Percentiles rank a stretch among this genome's conserved stretches.
Conservation (phyloP, 2,797 vertebrate species). For the Takifugu rubripes region DNA sequence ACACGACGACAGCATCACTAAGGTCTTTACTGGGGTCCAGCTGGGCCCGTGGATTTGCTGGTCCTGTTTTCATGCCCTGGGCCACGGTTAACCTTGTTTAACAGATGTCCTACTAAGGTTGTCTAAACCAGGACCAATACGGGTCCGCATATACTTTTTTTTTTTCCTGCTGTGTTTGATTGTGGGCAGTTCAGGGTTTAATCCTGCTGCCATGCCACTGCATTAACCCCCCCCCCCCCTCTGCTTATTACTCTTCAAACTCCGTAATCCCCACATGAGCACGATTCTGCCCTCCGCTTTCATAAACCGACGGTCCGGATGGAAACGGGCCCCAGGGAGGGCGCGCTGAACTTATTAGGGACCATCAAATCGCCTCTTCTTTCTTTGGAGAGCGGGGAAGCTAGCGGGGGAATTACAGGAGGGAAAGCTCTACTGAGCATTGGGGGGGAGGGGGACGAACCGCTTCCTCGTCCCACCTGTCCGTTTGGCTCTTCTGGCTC, state of each 20-base stretch:
- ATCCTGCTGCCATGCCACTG: slow-evolving; percentile 36
- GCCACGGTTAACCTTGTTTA: slow-evolving; percentile 27
- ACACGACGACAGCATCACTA: no score
- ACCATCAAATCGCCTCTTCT: slow-evolving; percentile 64
- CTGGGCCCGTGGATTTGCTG: slow-evolving; percentile 36
- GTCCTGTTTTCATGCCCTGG: slow-evolving; percentile 14
- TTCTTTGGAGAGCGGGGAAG: slow-evolving; percentile 43
- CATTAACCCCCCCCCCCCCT: slow-evolving; percentile 28
- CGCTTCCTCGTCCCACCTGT: slow-evolving; percentile 71
- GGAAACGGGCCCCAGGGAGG: slow-evolving; percentile 49
- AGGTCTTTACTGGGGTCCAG: slow-evolving; percentile 27
- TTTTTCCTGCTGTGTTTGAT: slow-evolving; percentile 31
- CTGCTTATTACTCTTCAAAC: slow-evolving; percentile 58
- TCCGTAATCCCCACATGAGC: slow-evolving; percentile 58
- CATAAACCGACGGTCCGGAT: slow-evolving; percentile 34
- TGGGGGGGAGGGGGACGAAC: not conserved
- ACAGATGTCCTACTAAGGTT: slow-evolving; percentile 17
- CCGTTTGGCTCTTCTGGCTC: slow-evolving; percentile 97
- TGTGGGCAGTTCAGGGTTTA: slow-evolving; percentile 38
- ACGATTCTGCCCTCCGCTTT: slow-evolving; percentile 52
- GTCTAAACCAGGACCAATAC: slow-evolving; percentile 16
- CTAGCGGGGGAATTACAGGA: slow-evolving; percentile 37
- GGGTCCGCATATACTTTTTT: slow-evolving; percentile 13
- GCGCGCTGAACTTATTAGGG: slow-evolving; percentile 47
- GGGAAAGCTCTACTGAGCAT: slow-evolving; percentile 28